Conservation (phyloP, 64 coral and sea anemone species). For the Dendrophyllia cribrosa region DNA sequence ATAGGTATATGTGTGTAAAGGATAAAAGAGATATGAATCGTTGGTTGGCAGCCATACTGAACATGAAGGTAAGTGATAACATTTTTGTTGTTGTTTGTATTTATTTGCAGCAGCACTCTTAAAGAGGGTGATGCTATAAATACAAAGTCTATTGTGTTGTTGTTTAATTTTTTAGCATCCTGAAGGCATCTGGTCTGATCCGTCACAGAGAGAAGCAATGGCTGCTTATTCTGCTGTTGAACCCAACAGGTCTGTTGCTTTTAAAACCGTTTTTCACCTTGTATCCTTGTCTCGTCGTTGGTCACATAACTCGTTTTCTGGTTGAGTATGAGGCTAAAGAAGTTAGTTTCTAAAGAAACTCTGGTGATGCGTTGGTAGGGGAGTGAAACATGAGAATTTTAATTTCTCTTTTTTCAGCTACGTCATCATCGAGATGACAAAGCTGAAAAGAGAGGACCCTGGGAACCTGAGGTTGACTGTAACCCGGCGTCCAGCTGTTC, state of each 20-base stretch:
- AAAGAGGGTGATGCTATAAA: background rate
- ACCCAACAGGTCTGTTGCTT: conserved; percentile 49
- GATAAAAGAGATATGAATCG: conserved; percentile 79
- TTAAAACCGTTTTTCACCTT: too few relatives aligned
- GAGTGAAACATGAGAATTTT: too few relatives aligned
- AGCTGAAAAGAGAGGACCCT: too few relatives aligned
- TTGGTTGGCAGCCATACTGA: conserved; percentile 86
- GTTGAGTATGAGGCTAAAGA: too few relatives aligned
- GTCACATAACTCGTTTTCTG: too few relatives aligned
- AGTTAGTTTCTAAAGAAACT: too few relatives aligned
- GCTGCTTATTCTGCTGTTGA: background rate
- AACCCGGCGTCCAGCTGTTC: too few relatives aligned
- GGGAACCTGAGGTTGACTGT: too few relatives aligned
- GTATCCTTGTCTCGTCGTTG: background rate
- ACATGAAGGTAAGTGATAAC: conserved; percentile 81
- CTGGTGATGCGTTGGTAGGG: too few relatives aligned
- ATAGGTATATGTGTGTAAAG: conserved; percentile 84
- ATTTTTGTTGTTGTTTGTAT: background rate
- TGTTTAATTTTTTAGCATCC: conserved; percentile 58
- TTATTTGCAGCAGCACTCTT: background rate
- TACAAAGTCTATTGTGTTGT: too few relatives aligned
- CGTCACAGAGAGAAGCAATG: conserved; percentile 4
- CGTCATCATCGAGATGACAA: too few relatives aligned
- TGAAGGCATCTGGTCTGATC: conserved; percentile 85
- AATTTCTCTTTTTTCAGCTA: too few relatives aligned